Conservation (phyloP, 2,797 vertebrate species). For the Hemitrygon akajei region DNA sequence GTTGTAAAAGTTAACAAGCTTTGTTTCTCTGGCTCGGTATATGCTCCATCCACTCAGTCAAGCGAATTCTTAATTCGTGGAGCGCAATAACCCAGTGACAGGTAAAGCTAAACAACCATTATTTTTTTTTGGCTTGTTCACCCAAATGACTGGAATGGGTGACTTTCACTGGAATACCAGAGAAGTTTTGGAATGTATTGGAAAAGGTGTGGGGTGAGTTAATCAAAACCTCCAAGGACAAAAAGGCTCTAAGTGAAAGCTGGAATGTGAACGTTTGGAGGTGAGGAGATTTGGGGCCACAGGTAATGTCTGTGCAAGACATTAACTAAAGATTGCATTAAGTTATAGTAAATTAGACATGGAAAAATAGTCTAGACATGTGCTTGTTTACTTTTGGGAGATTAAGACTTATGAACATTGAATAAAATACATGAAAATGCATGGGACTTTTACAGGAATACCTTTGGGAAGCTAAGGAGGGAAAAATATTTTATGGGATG, state of each 20-base stretch:
- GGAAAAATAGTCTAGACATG: background rate
- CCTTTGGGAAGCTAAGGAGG: background rate
- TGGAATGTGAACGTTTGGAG: background rate
- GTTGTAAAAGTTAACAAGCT: constrained; percentile 3
- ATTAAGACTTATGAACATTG: background rate
- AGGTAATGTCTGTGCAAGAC: background rate
- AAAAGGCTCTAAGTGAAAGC: background rate
- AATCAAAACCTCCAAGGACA: background rate
- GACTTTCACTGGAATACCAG: background rate
- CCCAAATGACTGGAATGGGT: background rate
- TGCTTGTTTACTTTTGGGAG: background rate
- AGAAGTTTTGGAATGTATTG: background rate
- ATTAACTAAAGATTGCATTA: background rate
- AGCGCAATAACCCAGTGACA: background rate
- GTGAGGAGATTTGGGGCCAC: too few relatives aligned
- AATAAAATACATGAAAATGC: background rate
- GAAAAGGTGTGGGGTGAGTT: background rate
- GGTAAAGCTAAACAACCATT: constrained; percentile 26
- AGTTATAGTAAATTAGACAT: background rate
- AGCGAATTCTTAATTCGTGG: background rate
- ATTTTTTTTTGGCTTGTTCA: background rate
- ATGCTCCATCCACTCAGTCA: background rate
- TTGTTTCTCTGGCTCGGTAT: background rate
- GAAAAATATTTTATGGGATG: background rate
- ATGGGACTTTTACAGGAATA: background rate